Evolutionary conservation across 2,797 vertebrate genomes (phyloP).

Genomic region (Malurus splendens): DNA sequence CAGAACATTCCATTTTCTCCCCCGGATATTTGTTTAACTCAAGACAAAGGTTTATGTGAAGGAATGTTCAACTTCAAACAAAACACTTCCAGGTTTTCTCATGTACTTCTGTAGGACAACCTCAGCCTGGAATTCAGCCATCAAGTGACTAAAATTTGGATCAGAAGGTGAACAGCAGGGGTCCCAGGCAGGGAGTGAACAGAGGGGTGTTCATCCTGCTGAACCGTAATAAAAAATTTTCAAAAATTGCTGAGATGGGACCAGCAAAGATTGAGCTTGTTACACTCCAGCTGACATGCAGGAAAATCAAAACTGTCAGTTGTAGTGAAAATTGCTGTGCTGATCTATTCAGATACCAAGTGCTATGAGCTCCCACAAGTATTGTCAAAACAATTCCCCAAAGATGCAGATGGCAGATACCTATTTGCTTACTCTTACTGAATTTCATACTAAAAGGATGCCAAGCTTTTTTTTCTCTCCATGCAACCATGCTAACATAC

Average conservation of each 20-base stretch:
- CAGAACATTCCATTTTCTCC: neutral
- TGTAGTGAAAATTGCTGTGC: neutral
- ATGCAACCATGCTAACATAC: neutral
- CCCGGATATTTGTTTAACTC: neutral
- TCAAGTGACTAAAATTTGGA: neutral
- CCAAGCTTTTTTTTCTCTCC: neutral
- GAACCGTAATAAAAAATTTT: neutral
- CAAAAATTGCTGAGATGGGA: neutral
- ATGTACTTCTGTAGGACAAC: neutral
- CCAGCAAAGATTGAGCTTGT: neutral
- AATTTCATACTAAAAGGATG: neutral
- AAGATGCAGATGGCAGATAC: neutral
- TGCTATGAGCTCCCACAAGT: neutral
- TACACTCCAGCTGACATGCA: neutral
- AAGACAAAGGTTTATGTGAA: neutral
- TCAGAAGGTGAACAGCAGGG: neutral
- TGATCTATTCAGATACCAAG: neutral
- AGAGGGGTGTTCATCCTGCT: neutral
- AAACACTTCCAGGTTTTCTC: neutral
- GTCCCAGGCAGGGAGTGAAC: fast-evolving
- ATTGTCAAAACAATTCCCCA: neutral
- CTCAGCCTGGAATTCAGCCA: neutral
- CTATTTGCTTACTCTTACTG: neutral
- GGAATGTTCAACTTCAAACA: neutral
- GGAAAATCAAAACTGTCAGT: neutral